These are phyloP conservation scores for Streptopelia turtur DNA, from an alignment of 2,797 vertebrate species.

Conservation along the genomic window DNA sequence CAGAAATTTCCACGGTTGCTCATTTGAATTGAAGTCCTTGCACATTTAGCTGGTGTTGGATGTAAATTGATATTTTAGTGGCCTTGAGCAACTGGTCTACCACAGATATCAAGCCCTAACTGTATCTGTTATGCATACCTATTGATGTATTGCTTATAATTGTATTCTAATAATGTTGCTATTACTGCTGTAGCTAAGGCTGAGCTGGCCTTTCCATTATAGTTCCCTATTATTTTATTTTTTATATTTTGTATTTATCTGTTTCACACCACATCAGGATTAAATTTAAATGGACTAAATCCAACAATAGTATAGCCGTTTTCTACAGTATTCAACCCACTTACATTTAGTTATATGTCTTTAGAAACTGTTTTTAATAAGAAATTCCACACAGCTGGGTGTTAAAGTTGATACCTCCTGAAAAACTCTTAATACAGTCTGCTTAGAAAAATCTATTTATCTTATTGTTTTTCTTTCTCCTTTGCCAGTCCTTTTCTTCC, in stretches of 20 bases:
- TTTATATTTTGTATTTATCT: conserved; percentile 63
- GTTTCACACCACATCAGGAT: conserved; percentile 56
- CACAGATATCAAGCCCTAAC: conserved; percentile 45
- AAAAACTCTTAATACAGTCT: background rate
- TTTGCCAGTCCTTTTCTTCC: background rate
- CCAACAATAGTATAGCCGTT: conserved; percentile 39
- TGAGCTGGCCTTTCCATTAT: conserved; percentile 48
- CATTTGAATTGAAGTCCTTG: conserved; percentile 31
- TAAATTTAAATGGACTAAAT: conserved; percentile 70
- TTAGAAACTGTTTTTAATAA: background rate
- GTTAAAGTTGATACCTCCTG: conserved; percentile 14
- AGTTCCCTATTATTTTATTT: conserved; percentile 36
- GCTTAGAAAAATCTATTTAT: conserved; percentile 21
- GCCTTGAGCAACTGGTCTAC: conserved; percentile 69
- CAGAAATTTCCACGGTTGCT: background rate
- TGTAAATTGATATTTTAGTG: conserved; percentile 62
- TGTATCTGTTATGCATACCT: conserved; percentile 34
- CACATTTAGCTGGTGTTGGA: conserved; percentile 15
- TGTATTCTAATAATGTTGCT: conserved; percentile 36
- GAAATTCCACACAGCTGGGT: background rate
- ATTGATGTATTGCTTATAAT: conserved; percentile 56
- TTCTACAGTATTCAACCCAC: conserved; percentile 26
- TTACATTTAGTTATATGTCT: background rate
- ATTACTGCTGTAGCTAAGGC: background rate
- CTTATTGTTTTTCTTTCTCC: conserved; percentile 19